phyloP scores from a whole-genome alignment of 2,113 vertebrate species.

The Chaetura pelagica region DNA sequence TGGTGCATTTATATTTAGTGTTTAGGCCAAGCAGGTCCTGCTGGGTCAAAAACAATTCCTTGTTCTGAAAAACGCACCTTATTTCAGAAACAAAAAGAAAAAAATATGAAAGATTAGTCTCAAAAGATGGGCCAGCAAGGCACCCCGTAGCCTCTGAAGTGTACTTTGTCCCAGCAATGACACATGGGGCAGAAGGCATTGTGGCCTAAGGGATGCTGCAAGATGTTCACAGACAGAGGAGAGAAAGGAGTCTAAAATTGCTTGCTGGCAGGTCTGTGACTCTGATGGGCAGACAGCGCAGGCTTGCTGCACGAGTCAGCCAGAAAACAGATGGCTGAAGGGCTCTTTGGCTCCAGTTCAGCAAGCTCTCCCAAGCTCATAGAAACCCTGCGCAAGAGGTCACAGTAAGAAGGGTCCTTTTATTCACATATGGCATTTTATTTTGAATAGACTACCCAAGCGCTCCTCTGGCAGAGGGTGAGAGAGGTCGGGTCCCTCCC shows the following conservation, averaged over 20 bases:
- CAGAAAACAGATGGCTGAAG: slow-evolving; percentile 61
- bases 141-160: not conserved
- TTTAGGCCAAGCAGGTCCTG: not conserved
- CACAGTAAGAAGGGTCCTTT: slow-evolving; percentile 22
- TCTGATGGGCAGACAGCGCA: not conserved
- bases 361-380: slow-evolving; percentile 23
- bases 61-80: not conserved
- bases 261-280: slow-evolving; percentile 29
- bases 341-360: slow-evolving; percentile 52
- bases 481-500: not conserved
- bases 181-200: slow-evolving; percentile 2
- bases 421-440: slow-evolving; percentile 48
- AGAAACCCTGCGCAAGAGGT: slow-evolving; percentile 12
- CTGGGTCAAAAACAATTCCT: not conserved
- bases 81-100: not conserved
- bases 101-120: not conserved
- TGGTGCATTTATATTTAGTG: not conserved
- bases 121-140: not conserved
- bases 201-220: not conserved
- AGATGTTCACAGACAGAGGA: not conserved
- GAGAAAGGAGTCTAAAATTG: slow-evolving; percentile 14
- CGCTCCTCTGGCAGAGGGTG: not conserved
- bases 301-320: slow-evolving; percentile 27
- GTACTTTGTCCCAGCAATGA: not conserved
- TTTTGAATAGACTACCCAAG: slow-evolving; percentile 60